A percentile compares a stretch with the other conserved stretches of the same genome.
phyloP scores from a whole-genome alignment of 2,888 invertebrate species.

The Ommatoiulus sabulosus region DNA sequence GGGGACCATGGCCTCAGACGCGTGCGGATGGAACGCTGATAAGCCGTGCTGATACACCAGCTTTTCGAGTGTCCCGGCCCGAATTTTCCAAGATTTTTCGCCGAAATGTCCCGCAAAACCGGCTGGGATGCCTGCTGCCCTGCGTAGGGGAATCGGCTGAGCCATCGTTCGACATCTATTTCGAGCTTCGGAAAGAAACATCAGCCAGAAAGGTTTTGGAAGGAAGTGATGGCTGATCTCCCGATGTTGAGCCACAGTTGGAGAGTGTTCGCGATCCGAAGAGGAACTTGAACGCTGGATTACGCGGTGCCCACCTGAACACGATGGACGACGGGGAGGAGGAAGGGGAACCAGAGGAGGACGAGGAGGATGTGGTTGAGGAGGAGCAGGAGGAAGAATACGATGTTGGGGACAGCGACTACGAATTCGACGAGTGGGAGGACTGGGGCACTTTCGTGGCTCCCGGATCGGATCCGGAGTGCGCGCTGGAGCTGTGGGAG shows the following conservation, averaged over 20 bases:
- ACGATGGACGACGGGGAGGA: slow-evolving; percentile 51
- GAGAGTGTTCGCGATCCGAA: background rate
- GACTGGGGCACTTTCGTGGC: slow-evolving; percentile 49
- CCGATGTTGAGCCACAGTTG: background rate
- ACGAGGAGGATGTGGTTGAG: slow-evolving; percentile 39
- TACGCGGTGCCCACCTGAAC: background rate
- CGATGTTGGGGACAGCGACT: slow-evolving; percentile 14
- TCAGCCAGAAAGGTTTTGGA: background rate
- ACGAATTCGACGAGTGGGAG: slow-evolving; percentile 28
- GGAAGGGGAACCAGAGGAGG: slow-evolving; percentile 45
- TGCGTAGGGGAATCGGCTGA: background rate
- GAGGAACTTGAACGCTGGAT: background rate
- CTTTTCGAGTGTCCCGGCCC: too few relatives aligned
- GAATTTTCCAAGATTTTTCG: too few relatives aligned
- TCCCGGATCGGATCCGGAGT: slow-evolving; percentile 6
- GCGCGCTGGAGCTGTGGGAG: slow-evolving; percentile 58
- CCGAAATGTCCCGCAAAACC: too few relatives aligned
- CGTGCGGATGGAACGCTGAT: too few relatives aligned
- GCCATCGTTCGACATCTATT: background rate
- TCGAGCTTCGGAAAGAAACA: background rate
- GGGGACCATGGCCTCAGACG: too few relatives aligned
- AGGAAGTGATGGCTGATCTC: background rate
- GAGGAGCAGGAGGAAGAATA: background rate
- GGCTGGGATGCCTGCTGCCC: background rate
- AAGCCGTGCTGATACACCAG: too few relatives aligned